Conservation (phyloP, 2,888 invertebrate genomes). For the Galeopsomyia nigrocyanea region DNA sequence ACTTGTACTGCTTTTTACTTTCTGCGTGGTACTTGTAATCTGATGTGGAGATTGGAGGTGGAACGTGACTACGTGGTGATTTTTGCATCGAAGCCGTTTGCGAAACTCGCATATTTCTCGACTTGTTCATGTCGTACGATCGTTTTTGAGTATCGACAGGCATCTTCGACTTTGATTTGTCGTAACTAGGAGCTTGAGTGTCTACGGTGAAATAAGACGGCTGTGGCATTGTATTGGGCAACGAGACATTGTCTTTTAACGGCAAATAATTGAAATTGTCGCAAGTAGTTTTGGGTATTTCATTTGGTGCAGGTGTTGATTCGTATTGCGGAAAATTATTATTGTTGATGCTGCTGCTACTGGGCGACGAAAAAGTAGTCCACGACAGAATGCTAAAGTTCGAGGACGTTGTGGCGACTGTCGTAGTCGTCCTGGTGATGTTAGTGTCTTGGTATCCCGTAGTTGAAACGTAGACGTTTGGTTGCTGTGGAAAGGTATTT, state of each 20-base stretch:
- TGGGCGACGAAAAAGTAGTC: constrained; percentile 19
- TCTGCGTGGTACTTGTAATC: constrained; percentile 59
- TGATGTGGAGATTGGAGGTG: constrained; percentile 49
- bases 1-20: constrained; percentile 62
- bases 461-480: constrained; percentile 53
- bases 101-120: constrained; percentile 55
- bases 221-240: constrained; percentile 43
- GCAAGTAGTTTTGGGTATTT: constrained; percentile 58
- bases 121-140: constrained; percentile 58
- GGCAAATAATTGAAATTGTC: constrained; percentile 60
- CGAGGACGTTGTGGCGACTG: constrained; percentile 65
- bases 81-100: constrained; percentile 54
- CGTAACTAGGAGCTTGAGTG: constrained; percentile 50
- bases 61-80: constrained; percentile 55
- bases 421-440: constrained; percentile 59
- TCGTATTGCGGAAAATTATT: constrained; percentile 52
- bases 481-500: constrained; percentile 49
- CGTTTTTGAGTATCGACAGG: constrained; percentile 57
- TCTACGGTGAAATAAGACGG: constrained; percentile 48
- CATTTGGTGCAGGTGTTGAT: constrained; percentile 38
- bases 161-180: constrained; percentile 60
- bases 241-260: constrained; percentile 41
- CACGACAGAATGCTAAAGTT: constrained; percentile 52
- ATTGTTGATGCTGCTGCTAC: constrained; percentile 47
- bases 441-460: constrained; percentile 62